Conservation (phyloP, 1,140 invertebrate species). For the Aphaenogaster rudis region DNA sequence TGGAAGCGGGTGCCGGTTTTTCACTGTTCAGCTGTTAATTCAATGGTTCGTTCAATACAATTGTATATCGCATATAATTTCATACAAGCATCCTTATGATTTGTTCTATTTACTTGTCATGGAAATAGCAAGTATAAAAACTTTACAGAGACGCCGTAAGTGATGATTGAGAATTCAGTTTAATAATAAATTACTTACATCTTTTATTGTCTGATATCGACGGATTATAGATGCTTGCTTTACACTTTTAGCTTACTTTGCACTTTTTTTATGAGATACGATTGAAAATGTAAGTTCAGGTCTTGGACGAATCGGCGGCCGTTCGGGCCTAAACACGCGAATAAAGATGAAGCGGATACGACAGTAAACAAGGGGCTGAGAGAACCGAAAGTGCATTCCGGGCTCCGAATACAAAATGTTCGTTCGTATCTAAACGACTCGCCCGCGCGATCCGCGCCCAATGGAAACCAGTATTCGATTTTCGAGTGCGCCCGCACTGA, state of each 20-base stretch:
- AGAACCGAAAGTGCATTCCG: slow-evolving; percentile 69
- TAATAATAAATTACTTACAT: neutral
- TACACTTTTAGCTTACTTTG: neutral
- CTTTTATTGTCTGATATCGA: neutral
- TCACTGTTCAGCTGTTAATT: neutral
- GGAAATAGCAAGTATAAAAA: neutral
- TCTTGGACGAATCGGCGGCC: slow-evolving; percentile 58
- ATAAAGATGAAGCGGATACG: slow-evolving; percentile 71
- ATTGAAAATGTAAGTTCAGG: slow-evolving; percentile 9
- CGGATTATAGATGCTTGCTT: neutral
- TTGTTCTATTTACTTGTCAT: neutral
- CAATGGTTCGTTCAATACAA: neutral
- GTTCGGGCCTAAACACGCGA: slow-evolving; percentile 69
- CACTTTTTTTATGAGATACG: neutral
- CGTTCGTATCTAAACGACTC: slow-evolving; percentile 72
- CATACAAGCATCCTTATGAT: neutral
- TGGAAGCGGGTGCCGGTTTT: neutral
- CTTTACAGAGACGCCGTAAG: neutral
- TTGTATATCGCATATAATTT: neutral
- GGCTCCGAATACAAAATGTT: slow-evolving; percentile 69
- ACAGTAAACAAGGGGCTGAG: slow-evolving; percentile 69
- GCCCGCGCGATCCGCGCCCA: slow-evolving; percentile 26
- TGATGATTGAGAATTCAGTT: neutral
- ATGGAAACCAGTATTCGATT: slow-evolving; percentile 71
- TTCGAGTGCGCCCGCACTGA: slow-evolving; percentile 67